These are phyloP conservation scores for Machaerirhynchus nigripectus DNA, from an alignment of 2,113 vertebrate genomes.

Conservation along the genomic window DNA sequence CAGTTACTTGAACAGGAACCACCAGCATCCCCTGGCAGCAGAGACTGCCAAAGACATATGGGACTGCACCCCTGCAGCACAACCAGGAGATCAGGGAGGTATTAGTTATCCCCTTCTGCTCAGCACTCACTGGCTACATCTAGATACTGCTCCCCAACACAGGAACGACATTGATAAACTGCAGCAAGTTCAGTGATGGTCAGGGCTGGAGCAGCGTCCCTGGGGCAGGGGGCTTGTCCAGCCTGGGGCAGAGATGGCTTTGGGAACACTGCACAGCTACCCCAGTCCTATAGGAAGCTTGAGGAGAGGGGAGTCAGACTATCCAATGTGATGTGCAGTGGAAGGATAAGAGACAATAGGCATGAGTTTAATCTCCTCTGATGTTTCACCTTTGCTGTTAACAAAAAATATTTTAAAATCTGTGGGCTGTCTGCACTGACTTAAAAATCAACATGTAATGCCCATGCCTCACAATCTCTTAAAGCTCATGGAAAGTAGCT, in stretches of 20 bases:
- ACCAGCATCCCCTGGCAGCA: neutral
- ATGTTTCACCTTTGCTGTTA: neutral
- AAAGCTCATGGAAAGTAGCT: neutral
- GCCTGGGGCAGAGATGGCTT: neutral
- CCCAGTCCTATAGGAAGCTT: rapidly evolving
- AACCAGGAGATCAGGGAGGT: neutral
- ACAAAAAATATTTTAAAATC: neutral
- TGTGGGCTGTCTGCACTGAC: neutral
- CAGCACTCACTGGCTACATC: neutral
- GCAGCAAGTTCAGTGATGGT: neutral
- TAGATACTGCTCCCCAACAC: neutral
- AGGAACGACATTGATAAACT: neutral
- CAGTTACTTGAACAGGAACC: neutral
- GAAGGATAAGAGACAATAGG: neutral
- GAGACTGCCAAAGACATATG: neutral
- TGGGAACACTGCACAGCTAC: neutral
- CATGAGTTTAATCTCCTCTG: neutral
- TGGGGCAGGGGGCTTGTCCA: neutral
- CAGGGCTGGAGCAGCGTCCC: neutral
- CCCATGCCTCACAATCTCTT: neutral
- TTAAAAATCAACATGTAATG: neutral
- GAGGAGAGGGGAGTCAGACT: neutral
- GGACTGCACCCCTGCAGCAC: neutral
- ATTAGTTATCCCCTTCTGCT: neutral
- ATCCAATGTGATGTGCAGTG: neutral